Percentiles rank a stretch among this genome's conserved stretches.
These are phyloP conservation scores for Poeciliopsis retropinna DNA, from an alignment of 2,113 vertebrate genomes.

Conservation along the genomic window DNA sequence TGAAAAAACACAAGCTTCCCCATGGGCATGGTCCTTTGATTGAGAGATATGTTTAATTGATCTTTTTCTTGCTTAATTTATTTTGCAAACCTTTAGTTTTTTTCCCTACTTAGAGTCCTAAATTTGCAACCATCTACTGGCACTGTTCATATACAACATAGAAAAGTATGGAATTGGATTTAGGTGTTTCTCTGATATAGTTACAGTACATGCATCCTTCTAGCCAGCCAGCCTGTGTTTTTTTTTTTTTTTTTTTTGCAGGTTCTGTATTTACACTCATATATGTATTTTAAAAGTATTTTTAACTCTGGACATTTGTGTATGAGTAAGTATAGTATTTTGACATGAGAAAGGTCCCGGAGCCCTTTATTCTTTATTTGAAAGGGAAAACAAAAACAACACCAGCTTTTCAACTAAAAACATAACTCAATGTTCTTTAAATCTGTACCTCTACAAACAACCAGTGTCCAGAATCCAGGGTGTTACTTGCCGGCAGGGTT, in stretches of 20 bases:
- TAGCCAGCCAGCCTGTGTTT: background rate
- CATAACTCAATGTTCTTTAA: background rate
- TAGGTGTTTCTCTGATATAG: background rate
- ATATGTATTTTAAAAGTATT: background rate
- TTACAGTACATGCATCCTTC: background rate
- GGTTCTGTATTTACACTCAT: background rate
- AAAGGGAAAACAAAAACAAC: background rate
- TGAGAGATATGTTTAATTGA: conserved; percentile 55
- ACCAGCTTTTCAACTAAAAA: background rate
- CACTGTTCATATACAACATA: background rate
- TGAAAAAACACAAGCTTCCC: conserved; percentile 45
- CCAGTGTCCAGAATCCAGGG: conserved; percentile 3
- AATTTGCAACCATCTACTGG: conserved; percentile 20
- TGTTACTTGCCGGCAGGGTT: conserved; percentile 24
- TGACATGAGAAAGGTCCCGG: background rate
- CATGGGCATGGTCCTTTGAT: conserved; percentile 47
- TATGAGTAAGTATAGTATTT: background rate
- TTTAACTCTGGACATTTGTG: too few relatives aligned
- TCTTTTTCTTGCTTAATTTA: conserved; percentile 62
- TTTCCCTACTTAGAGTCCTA: conserved; percentile 19
- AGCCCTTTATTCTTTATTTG: background rate
- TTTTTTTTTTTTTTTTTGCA: background rate
- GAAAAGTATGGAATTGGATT: background rate
- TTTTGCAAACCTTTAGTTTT: conserved; percentile 20
- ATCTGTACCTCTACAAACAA: background rate